A percentile compares a stretch with the other conserved stretches of the same genome.
Evolutionary conservation across 2,113 vertebrate species (phyloP).

Genomic region (Excalfactoria chinensis): DNA sequence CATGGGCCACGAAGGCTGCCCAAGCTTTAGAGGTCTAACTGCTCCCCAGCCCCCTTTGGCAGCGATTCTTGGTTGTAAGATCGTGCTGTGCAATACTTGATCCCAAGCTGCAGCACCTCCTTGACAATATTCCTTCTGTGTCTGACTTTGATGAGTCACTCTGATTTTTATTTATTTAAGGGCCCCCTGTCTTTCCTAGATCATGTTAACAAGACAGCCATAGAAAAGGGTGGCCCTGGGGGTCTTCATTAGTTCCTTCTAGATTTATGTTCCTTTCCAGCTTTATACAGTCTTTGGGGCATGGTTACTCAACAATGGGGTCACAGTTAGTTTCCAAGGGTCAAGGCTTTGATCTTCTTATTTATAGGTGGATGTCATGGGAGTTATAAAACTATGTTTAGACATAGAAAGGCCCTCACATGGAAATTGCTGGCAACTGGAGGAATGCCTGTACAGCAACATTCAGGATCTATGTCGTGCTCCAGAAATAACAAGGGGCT

Average conservation of each 20-base stretch:
- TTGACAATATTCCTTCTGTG: not conserved
- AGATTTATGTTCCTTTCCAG: constrained; percentile 34
- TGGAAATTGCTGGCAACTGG: not conserved
- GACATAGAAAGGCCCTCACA: not conserved
- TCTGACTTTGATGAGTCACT: not conserved
- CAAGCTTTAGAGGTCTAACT: not conserved
- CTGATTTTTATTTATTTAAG: not conserved
- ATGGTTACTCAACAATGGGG: not conserved
- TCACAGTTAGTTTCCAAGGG: not conserved
- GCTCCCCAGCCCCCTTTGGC: not conserved
- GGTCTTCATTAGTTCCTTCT: constrained; percentile 18
- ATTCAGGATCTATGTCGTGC: accelerated
- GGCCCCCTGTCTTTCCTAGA: constrained; percentile 41
- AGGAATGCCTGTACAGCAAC: not conserved
- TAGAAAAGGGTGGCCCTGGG: not conserved
- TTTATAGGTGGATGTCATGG: not conserved
- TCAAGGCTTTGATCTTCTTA: not conserved
- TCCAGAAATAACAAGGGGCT: accelerated
- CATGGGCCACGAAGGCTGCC: not conserved
- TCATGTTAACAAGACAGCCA: constrained; percentile 45
- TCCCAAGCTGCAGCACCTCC: not conserved
- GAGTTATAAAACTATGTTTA: not conserved
- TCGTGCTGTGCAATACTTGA: not conserved
- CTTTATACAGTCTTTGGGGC: not conserved
- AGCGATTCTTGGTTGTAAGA: not conserved